A percentile compares a stretch with the other conserved stretches of the same genome.
Conservation (phyloP, 1,140 invertebrate species). For the Druon quercuslanigerum region DNA sequence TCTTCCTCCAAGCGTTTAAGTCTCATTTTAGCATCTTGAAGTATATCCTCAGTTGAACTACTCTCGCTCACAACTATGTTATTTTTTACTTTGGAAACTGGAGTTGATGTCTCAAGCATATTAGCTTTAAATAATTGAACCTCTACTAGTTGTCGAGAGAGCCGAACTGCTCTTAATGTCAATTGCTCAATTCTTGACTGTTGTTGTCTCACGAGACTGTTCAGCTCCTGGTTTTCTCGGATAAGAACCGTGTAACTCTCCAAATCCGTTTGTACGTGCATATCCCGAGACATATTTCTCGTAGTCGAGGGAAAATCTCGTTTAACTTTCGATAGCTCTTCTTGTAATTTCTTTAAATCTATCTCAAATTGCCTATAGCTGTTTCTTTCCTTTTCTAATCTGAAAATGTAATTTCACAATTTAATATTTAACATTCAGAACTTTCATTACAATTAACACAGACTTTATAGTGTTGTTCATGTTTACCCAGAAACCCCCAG, state of each 20-base stretch:
- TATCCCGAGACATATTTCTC: constrained; percentile 44
- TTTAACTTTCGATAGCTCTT: constrained; percentile 63
- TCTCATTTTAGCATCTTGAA: constrained; percentile 70
- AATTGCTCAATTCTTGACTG: constrained; percentile 68
- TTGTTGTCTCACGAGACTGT: constrained; percentile 64
- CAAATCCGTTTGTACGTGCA: constrained; percentile 66
- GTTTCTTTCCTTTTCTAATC: constrained; percentile 64
- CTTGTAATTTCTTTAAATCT: constrained; percentile 65
- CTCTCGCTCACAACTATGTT: constrained; percentile 68
- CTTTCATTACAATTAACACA: no score
- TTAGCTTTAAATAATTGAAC: constrained; percentile 50
- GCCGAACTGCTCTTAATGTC: constrained; percentile 59
- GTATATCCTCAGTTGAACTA: constrained; percentile 72
- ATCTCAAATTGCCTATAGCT: constrained; percentile 62
- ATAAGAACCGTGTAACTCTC: constrained; percentile 49
- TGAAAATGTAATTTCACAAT: constrained; percentile 46
- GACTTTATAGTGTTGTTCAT: no score
- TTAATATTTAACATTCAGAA: no score
- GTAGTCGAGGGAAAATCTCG: constrained; percentile 45
- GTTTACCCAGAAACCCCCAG: no score
- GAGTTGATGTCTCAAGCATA: constrained; percentile 42
- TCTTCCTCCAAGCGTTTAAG: constrained; percentile 69
- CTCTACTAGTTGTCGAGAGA: constrained; percentile 67
- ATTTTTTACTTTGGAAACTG: constrained; percentile 45
- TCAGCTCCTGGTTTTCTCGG: constrained; percentile 65